Conservation (phyloP, 1,140 invertebrate genomes). For the Drosophila gunungcola region DNA sequence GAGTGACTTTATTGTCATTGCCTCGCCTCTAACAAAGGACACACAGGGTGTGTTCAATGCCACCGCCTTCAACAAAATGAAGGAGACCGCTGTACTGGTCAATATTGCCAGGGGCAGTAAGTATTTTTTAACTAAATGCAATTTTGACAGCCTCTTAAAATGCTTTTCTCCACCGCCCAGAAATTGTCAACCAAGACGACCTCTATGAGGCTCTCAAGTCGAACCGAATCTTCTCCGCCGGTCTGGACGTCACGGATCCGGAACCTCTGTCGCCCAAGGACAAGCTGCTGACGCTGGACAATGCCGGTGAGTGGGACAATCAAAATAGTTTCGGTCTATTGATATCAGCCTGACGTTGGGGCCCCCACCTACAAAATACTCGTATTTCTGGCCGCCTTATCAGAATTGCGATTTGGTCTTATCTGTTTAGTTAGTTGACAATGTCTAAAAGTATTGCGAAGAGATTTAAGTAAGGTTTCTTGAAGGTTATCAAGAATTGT, state of each 20-base stretch:
- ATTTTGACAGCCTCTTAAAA: constrained; percentile 2
- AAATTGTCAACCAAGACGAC: constrained; percentile 92
- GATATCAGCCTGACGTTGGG: constrained; percentile 11
- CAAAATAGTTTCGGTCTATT: constrained; percentile 3
- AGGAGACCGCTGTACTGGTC: constrained; percentile 91
- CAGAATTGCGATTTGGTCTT: constrained; percentile 37
- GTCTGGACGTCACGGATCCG: constrained; percentile 96
- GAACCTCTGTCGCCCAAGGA: constrained; percentile 94
- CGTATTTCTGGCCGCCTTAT: constrained; percentile 33
- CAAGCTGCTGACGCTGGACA: constrained; percentile 91
- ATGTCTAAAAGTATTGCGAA: constrained; percentile 33
- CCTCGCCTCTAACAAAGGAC: constrained; percentile 89
- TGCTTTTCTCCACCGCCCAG: constrained; percentile 85
- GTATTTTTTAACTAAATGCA: constrained; percentile 47
- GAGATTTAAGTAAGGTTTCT: constrained; percentile 54
- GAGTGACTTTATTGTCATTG: constrained; percentile 93
- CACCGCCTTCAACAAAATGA: constrained; percentile 93
- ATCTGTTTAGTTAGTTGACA: constrained; percentile 35
- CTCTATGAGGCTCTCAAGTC: constrained; percentile 91
- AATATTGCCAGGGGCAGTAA: constrained; percentile 92
- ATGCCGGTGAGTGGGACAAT: constrained; percentile 88
- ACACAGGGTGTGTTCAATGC: constrained; percentile 92
- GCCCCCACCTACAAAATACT: constrained; percentile 12
- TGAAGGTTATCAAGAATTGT: constrained; percentile 52
- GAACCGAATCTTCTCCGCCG: constrained; percentile 93